A percentile compares a stretch with the other conserved stretches of the same genome.
Conservation (phyloP, 2,888 invertebrate genomes). For the Pyrocoelia pectoralis region DNA sequence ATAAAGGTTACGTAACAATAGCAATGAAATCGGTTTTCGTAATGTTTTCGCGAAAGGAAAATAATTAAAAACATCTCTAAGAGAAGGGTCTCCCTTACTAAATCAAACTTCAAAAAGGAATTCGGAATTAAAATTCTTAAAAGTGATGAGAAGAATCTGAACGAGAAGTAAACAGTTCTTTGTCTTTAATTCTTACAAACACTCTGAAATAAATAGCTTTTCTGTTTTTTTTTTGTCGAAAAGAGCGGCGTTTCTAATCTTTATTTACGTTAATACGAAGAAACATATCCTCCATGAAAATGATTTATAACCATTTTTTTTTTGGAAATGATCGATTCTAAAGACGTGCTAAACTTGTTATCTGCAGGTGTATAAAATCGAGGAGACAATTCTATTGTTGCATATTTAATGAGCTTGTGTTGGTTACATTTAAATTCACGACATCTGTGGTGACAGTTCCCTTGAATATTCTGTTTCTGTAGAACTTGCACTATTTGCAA, state of each 20-base stretch:
- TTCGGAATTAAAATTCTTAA: constrained; percentile 35
- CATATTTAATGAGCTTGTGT: constrained; percentile 34
- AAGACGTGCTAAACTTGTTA: constrained; percentile 15
- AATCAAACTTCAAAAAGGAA: constrained; percentile 32
- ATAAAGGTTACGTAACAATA: not conserved
- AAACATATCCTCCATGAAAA: constrained; percentile 6
- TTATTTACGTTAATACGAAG: constrained; percentile 16
- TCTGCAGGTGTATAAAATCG: constrained; percentile 33
- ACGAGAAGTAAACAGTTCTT: constrained; percentile 23
- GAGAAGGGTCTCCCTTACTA: constrained; percentile 15
- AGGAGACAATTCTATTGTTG: constrained; percentile 27
- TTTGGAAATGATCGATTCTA: not conserved
- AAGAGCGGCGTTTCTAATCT: constrained; percentile 6
- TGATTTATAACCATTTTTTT: constrained; percentile 15
- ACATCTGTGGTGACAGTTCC: constrained; percentile 55
- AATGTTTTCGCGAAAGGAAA: constrained; percentile 19
- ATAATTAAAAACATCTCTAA: constrained; percentile 28
- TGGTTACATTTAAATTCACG: constrained; percentile 41
- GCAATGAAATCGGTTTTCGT: constrained; percentile 4
- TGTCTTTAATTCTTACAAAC: constrained; percentile 21
- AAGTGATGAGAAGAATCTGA: constrained; percentile 26
- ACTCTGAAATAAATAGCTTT: constrained; percentile 21
- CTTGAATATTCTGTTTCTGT: constrained; percentile 55
- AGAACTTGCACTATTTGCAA: constrained; percentile 49
- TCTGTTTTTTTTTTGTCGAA: constrained; percentile 19